Percentiles rank a stretch among this genome's conserved stretches.
phyloP scores from a whole-genome alignment of 2,797 vertebrate genomes.

The Rhynchonycteris naso region DNA sequence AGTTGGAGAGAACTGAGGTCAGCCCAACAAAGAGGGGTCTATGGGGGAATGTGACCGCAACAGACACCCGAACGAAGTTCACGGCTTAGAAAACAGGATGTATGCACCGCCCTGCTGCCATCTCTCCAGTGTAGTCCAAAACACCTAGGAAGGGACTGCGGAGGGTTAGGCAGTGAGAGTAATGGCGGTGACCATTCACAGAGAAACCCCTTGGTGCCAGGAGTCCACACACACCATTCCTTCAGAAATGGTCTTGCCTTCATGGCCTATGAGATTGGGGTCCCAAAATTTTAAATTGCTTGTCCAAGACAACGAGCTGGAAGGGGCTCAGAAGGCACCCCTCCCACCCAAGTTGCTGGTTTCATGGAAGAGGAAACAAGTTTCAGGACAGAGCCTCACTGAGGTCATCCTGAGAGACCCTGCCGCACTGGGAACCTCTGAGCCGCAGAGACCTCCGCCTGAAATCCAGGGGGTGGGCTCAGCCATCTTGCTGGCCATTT shows the following conservation, averaged over 20 bases:
- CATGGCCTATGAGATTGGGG: background rate
- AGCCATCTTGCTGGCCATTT: background rate
- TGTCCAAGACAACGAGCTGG: background rate
- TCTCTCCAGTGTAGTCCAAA: background rate
- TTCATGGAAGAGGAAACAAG: background rate
- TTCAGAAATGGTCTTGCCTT: background rate
- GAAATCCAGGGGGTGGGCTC: background rate
- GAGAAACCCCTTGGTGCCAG: background rate
- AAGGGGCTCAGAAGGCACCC: background rate
- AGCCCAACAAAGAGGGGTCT: background rate
- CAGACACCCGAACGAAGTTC: background rate
- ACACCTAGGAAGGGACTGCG: background rate
- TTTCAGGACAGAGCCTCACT: background rate
- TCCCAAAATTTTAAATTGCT: background rate
- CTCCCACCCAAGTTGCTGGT: background rate
- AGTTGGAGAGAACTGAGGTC: background rate
- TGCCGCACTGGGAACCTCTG: background rate
- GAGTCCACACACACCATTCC: background rate
- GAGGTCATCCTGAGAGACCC: background rate
- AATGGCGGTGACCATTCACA: background rate
- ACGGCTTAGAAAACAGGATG: background rate
- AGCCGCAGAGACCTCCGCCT: background rate
- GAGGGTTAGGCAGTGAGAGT: background rate
- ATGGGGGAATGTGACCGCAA: too few relatives aligned
- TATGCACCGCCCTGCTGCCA: too few relatives aligned